phyloP scores from a whole-genome alignment of 30 jellyfish, hydroid and myxozoan genomes.

The Morbakka virulenta region DNA sequence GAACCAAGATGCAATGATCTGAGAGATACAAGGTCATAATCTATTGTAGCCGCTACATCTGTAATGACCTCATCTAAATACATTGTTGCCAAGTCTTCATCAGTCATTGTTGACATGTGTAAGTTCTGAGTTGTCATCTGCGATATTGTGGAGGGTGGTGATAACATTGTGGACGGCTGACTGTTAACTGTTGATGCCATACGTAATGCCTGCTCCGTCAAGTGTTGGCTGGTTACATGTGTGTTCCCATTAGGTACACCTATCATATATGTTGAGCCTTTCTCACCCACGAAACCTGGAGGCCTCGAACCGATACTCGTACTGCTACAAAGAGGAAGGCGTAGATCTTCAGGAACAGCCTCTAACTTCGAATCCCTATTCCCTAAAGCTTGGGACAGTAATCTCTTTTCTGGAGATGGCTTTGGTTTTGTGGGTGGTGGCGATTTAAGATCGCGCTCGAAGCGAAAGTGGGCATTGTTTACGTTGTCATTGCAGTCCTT shows the following conservation, averaged over 20 bases:
- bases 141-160: too few relatives aligned
- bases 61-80: conserved; percentile 66
- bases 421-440: conserved; percentile 91
- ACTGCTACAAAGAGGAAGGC: neutral
- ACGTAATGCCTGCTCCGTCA: neutral
- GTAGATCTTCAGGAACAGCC: neutral
- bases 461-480: neutral
- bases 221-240: neutral
- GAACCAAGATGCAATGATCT: neutral
- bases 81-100: conserved; percentile 48
- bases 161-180: too few relatives aligned
- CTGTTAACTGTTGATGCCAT: neutral
- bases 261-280: too few relatives aligned
- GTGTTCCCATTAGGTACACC: neutral
- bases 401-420: conserved; percentile 37
- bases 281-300: too few relatives aligned
- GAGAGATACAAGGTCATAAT: conserved; percentile 42
- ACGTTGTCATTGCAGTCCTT: neutral
- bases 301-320: too few relatives aligned
- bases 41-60: conserved; percentile 72
- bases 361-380: neutral
- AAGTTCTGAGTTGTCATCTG: neutral
- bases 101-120: neutral
- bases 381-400: neutral
- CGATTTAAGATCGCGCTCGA: neutral